phyloP scores from a whole-genome alignment of 2,113 vertebrate species.

The Lipophrys pholis region DNA sequence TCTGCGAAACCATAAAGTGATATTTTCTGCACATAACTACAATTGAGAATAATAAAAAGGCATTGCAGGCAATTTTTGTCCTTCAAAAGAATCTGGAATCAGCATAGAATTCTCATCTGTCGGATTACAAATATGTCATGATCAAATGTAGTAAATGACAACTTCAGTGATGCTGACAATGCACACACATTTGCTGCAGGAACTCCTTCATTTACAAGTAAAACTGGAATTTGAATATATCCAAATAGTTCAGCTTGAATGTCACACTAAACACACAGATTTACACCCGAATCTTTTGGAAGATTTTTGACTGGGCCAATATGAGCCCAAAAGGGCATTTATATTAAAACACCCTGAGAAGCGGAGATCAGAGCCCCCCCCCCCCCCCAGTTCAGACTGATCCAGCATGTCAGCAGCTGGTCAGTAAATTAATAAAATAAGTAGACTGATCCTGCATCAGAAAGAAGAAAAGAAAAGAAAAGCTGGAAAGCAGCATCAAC shows the following conservation, averaged over 20 bases:
- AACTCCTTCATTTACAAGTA: slow-evolving; percentile 28
- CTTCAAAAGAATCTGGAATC: no score
- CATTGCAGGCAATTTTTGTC: no score
- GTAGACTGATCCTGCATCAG: slow-evolving; percentile 12
- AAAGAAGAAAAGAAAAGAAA: neutral
- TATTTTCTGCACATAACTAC: no score
- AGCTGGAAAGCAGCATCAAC: slow-evolving; percentile 5
- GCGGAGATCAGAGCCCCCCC: neutral
- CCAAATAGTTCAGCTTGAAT: slow-evolving; percentile 13
- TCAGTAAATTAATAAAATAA: slow-evolving; percentile 8
- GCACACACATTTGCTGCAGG: neutral
- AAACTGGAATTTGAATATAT: slow-evolving; percentile 46
- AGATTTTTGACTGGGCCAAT: neutral
- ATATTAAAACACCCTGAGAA: neutral
- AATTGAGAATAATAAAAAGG: no score
- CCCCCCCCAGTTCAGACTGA: no score
- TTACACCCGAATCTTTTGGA: neutral
- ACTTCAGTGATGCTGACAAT: no score
- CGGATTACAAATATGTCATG: no score
- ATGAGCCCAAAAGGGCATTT: neutral
- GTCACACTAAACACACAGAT: neutral
- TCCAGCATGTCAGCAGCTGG: slow-evolving; percentile 7
- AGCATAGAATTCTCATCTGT: no score
- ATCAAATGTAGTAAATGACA: no score
- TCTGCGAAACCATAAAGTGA: neutral